A percentile compares a stretch with the other conserved stretches of the same genome.
These are phyloP conservation scores for Hemibagrus wyckioides DNA, from an alignment of 2,113 vertebrate species.

Conservation along the genomic window DNA sequence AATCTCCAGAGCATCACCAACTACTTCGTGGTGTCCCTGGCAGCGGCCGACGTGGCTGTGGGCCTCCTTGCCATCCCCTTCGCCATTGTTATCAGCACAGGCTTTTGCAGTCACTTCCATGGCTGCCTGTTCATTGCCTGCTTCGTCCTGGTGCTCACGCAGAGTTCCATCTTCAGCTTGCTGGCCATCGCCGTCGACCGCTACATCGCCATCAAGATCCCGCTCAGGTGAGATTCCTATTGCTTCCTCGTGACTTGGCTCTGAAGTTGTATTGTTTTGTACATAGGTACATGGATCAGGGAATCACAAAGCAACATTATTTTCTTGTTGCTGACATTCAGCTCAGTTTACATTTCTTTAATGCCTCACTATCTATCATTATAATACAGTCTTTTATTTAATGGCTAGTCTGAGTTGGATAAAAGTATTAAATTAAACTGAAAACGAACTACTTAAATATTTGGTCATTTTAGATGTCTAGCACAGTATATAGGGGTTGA, in stretches of 20 bases:
- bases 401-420: not conserved
- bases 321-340: not conserved
- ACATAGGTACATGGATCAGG: not conserved
- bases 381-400: not conserved
- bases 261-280: not conserved
- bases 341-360: not conserved
- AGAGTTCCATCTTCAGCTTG: slow-evolving; percentile 97
- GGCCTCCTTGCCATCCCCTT: slow-evolving; percentile 94
- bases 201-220: slow-evolving; percentile 92
- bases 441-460: not conserved
- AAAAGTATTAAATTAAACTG: not conserved
- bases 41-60: slow-evolving; percentile 91
- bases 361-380: not conserved
- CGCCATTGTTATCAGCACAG: slow-evolving; percentile 88
- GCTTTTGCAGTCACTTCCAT: slow-evolving; percentile 90
- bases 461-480: not conserved
- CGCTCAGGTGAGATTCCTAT: slow-evolving; percentile 83
- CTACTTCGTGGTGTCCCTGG: slow-evolving; percentile 93
- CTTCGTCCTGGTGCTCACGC: slow-evolving; percentile 93
- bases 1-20: slow-evolving; percentile 97
- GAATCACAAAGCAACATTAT: not conserved
- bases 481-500: not conserved
- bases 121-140: slow-evolving; percentile 96
- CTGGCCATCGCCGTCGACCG: slow-evolving; percentile 94
- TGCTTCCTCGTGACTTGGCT: not conserved